Evolutionary conservation across 2,113 vertebrate species (phyloP), one percentile per base, ranked within the genome.

Genomic region (Poeciliopsis prolifica): DNA sequence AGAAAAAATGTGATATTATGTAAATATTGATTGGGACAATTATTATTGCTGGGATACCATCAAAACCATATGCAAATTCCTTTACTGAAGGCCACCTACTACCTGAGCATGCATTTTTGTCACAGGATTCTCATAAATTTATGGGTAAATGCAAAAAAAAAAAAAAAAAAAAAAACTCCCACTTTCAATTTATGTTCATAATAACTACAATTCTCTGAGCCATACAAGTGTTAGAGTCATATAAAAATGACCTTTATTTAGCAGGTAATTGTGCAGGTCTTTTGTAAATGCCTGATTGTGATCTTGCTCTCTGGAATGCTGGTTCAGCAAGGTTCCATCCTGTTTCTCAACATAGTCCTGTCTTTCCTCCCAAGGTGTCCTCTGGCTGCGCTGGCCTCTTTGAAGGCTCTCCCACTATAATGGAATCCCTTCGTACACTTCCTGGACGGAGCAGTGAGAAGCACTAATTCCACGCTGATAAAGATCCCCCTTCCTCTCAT

Each of bases 401-500:
- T 96, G 95, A 97, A 96, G 94, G 93, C 87, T 86, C 86, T 65
- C 74, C 24, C 80, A 68, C 77, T 88, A 84, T 90, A 97, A 98
- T 97, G 95, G 96, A 97, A 95, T 96, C 95, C 92, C 96, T 95
- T 94, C 94, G 94, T 95, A 95, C 95, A 95, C 95, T 94, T 96
- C 96, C 96, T 95, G 96, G 95, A 87, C 40, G 70, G 80, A 79
- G 82, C 86, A 80, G 40, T 92, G 94, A 95, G 95, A 93, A 95
- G 93, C 94, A 93, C 95, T 97, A 96, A 97, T 97, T 97, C 96
- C 95, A 94, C 93, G 94, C 96, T 96, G 96, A 98, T 98, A 97
- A 98, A 96, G 96, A 97, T 96, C 96, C 95, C 94, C 94, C 95
- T 96, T 95, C 94, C 95, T 95, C 96, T 96, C 95, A 97, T 97